These are phyloP conservation scores for Macrobrachium nipponense DNA, from an alignment of 1,140 invertebrate genomes.

Conservation along the genomic window DNA sequence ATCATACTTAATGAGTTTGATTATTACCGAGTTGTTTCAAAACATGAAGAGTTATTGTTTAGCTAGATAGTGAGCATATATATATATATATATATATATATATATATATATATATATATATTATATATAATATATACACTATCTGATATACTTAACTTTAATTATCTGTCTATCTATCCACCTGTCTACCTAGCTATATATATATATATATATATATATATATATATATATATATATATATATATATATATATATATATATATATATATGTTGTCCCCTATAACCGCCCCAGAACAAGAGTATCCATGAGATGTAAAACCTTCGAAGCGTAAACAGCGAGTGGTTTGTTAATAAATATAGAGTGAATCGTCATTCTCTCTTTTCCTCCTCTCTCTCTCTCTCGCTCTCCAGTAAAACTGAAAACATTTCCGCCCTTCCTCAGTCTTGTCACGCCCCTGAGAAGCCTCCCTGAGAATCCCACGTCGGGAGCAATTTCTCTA, in stretches of 20 bases:
- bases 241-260: background rate
- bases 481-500: too few species aligned
- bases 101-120: background rate
- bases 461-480: too few species aligned
- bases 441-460: too few species aligned
- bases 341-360: background rate
- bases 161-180: background rate
- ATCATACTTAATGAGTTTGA: too few species aligned
- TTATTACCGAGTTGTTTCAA: too few species aligned
- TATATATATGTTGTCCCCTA: background rate
- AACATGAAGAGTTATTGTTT: too few species aligned
- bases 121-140: background rate
- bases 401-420: background rate
- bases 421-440: too few species aligned
- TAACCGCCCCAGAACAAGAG: too few species aligned
- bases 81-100: background rate
- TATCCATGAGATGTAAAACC: too few species aligned
- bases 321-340: too few species aligned
- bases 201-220: conserved; percentile 4
- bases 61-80: background rate
- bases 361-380: background rate
- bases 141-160: background rate
- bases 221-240: background rate
- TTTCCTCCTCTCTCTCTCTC: background rate
- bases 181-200: background rate